Evolutionary conservation across 2,113 vertebrate genomes (phyloP).

Genomic region (Neolamprologus longior): DNA sequence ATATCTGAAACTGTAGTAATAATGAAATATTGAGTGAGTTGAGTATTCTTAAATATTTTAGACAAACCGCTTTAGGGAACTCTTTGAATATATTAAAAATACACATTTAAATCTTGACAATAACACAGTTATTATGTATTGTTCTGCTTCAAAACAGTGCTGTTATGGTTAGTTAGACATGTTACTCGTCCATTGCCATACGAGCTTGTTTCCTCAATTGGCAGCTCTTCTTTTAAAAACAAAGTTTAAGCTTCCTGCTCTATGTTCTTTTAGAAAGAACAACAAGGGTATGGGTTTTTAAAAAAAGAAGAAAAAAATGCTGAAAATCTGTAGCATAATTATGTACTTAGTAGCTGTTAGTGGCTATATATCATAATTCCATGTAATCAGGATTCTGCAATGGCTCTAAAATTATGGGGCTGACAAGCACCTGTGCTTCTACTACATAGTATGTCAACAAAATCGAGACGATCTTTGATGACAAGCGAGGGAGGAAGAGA

Average conservation of each 20-base stretch:
- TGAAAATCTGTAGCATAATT: conserved; percentile 17
- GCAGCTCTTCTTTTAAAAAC: background rate
- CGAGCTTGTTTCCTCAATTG: background rate
- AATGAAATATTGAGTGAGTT: background rate
- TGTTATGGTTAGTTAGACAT: background rate
- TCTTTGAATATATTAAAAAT: background rate
- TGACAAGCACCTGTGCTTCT: conserved; percentile 17
- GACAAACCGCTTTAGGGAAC: background rate
- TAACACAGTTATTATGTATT: background rate
- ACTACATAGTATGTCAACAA: conserved; percentile 81
- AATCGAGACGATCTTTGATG: conserved; percentile 90
- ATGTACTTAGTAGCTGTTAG: conserved; percentile 17
- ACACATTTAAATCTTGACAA: background rate
- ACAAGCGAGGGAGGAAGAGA: conserved; percentile 87
- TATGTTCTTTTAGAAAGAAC: background rate
- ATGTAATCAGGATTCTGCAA: conserved; percentile 25
- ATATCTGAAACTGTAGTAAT: background rate
- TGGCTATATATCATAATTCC: background rate
- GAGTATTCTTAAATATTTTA: background rate
- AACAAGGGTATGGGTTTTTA: background rate
- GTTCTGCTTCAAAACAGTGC: background rate
- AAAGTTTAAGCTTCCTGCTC: background rate
- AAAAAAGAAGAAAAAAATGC: background rate
- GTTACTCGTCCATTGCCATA: background rate
- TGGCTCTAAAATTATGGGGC: conserved; percentile 5